Evolutionary conservation across 2,888 invertebrate genomes (phyloP).

Genomic region (Himalopsyche tibetana): DNA sequence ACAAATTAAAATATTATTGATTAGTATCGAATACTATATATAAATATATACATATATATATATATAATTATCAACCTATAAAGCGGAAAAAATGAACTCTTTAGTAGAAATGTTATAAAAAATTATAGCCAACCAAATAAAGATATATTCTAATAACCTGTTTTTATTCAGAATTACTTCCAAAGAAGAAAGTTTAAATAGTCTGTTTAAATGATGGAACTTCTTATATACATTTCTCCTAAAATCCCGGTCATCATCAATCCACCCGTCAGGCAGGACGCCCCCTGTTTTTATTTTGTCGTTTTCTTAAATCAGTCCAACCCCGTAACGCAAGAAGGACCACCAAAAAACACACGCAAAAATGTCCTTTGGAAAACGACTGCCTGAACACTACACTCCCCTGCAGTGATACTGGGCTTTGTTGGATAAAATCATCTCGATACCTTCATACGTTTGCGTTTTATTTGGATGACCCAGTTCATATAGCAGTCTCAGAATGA

Average conservation of each 20-base stretch:
- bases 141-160: too few species aligned
- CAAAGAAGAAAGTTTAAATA: background rate
- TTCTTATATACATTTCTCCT: constrained; percentile 39
- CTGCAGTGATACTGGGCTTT: constrained; percentile 10
- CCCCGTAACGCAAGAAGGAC: constrained; percentile 29
- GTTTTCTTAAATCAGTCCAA: constrained; percentile 45
- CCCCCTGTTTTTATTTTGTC: constrained; percentile 59
- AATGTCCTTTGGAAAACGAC: background rate
- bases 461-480: constrained; percentile 62
- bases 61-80: too few species aligned
- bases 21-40: too few species aligned
- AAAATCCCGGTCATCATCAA: constrained; percentile 59
- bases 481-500: constrained; percentile 58
- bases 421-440: constrained; percentile 52
- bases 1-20: too few species aligned
- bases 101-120: too few species aligned
- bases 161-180: background rate
- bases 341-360: background rate
- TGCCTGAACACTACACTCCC: background rate
- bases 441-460: constrained; percentile 46
- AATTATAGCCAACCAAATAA: too few species aligned
- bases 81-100: too few species aligned
- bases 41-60: too few species aligned
- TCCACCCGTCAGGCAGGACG: constrained; percentile 53
- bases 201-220: background rate